Conservation (phyloP, 2,797 vertebrate genomes). For the Alectoris magna region DNA sequence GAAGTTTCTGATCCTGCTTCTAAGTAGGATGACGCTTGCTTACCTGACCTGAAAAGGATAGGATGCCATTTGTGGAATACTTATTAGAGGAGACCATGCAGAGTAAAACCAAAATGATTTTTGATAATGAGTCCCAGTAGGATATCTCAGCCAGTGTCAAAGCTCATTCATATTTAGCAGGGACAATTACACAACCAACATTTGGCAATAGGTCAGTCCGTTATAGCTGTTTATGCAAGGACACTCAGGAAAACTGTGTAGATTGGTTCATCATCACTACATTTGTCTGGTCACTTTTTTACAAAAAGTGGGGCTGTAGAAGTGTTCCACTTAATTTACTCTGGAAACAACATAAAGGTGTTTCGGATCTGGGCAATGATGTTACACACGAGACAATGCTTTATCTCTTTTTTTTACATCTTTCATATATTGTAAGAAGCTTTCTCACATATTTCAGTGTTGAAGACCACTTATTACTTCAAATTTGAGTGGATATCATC, state of each 20-base stretch:
- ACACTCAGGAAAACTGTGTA: background rate
- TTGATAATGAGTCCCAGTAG: background rate
- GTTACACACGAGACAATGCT: fast-evolving
- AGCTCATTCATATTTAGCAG: background rate
- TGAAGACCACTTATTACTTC: background rate
- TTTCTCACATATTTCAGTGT: background rate
- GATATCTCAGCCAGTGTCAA: background rate
- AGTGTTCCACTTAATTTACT: background rate
- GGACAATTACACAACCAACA: background rate
- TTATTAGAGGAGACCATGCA: background rate
- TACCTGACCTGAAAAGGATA: background rate
- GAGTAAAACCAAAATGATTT: background rate
- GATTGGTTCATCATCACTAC: background rate
- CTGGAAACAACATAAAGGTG: background rate
- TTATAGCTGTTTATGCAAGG: background rate
- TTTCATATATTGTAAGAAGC: background rate
- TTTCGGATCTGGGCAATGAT: background rate
- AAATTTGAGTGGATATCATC: background rate
- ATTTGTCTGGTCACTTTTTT: background rate
- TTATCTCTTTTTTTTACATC: background rate
- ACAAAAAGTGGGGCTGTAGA: background rate
- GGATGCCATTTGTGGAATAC: background rate
- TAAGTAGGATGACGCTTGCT: background rate
- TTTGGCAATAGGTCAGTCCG: background rate
- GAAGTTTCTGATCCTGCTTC: background rate